Evolutionary conservation across 2,888 invertebrate genomes (phyloP), one percentile per base, ranked within the genome.

Genomic region (Pilophorus perplexus): DNA sequence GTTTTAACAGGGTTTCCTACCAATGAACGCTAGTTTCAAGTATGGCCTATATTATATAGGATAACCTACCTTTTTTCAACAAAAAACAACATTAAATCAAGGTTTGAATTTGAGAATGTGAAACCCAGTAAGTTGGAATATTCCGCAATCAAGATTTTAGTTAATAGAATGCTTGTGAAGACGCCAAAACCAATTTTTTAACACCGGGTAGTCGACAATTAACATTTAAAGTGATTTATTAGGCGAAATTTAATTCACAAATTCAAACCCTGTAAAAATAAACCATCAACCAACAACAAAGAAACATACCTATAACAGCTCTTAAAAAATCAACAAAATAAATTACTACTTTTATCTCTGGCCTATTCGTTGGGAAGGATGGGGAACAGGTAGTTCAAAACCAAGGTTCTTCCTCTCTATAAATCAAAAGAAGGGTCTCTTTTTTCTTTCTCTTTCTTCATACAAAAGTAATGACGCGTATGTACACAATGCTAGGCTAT

Each of bases 1-100:
- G 18, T 52, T 18, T 28, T 52, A n/a, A 18, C 18, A 18, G 52
- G 52, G 52, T 27, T 33, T 20, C 22, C 28, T 52, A 48, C 3
- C 38, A 22, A 22, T 52, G 12, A 42, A 10, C 67, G 67, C 48
- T 67, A 46, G 54, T 42, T 22, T 38, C 44, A 52, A 68, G 23
- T 67, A 66, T 68, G 68, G 68, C 68, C 68, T 68, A 68, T 68
- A 68, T 57, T 46, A 66, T 66, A 68, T 68, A 68, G 68, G 64
- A 48, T 66, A 66, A 64, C 57, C 64, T 66, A 66, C 48, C 50
- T 38, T 48, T 64, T 40, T 37, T 28, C 3, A 55, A 42, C n/a
- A 38, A 54, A 60, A 60, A 60, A 46, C 3, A 46, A 37, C 23
- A 57, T 16, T 6, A 16, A 57, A 40, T 40, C n/a, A 40, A 57